phyloP scores from a whole-genome alignment of 2,888 invertebrate species.

The Nephrocerus scutellatus region DNA sequence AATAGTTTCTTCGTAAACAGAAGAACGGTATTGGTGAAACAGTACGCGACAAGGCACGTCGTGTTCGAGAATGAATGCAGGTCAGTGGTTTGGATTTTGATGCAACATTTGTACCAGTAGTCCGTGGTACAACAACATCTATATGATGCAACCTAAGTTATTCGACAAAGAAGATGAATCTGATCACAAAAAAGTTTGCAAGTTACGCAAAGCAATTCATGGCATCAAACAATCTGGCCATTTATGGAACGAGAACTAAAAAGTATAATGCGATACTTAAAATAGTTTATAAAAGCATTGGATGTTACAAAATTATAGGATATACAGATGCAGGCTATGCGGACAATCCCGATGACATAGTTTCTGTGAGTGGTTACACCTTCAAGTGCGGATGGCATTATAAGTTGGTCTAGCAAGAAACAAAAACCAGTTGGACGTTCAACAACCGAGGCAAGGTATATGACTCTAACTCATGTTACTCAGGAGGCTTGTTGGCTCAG shows the following conservation, averaged over 20 bases:
- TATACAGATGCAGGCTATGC: too few species aligned
- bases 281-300: constrained; percentile 6
- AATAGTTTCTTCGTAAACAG: too few species aligned
- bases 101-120: too few species aligned
- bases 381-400: constrained; percentile 5
- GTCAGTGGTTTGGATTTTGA: constrained; percentile 1
- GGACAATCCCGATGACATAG: too few species aligned
- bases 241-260: constrained; percentile 11
- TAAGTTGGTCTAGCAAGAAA: constrained; percentile 11
- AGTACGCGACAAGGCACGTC: constrained; percentile 6
- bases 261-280: too few species aligned
- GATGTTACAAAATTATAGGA: constrained; percentile 2
- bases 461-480: constrained; percentile 8
- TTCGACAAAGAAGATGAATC: too few species aligned
- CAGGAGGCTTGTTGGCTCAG: constrained; percentile 12
- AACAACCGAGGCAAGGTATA: constrained; percentile 13
- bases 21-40: constrained; percentile 7
- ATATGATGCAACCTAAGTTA: too few species aligned
- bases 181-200: constrained; percentile 4
- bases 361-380: constrained; percentile 1
- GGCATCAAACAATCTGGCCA: constrained; percentile 6
- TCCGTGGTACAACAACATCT: too few species aligned
- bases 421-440: constrained; percentile 12
- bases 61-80: constrained; percentile 2
- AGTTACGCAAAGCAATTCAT: constrained; percentile 6